phyloP scores from a whole-genome alignment of 1,140 invertebrate genomes.

The Bombus superbus region DNA sequence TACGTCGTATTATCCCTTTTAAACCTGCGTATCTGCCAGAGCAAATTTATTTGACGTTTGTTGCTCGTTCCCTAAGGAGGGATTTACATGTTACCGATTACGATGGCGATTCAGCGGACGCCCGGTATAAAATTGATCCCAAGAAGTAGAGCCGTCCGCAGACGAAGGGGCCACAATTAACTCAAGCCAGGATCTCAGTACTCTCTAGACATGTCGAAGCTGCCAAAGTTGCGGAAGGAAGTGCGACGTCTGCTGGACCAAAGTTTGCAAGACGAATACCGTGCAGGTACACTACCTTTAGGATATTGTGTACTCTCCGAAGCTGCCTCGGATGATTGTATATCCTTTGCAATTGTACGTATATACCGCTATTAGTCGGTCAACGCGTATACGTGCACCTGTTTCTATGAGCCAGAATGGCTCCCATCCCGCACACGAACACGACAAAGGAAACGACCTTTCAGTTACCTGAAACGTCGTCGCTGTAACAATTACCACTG shows the following conservation, averaged over 20 bases:
- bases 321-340: slow-evolving; percentile 48
- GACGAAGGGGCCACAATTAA: slow-evolving; percentile 59
- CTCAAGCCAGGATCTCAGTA: slow-evolving; percentile 57
- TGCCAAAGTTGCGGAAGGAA: slow-evolving; percentile 63
- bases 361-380: background rate
- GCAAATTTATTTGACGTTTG: background rate
- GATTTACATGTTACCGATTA: background rate
- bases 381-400: slow-evolving; percentile 8
- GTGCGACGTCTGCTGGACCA: slow-evolving; percentile 37
- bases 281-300: slow-evolving; percentile 51
- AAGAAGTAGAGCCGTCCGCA: slow-evolving; percentile 19
- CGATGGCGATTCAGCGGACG: background rate
- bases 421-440: slow-evolving; percentile 45
- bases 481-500: slow-evolving; percentile 67
- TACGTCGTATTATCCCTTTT: background rate
- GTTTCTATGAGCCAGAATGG: slow-evolving; percentile 21
- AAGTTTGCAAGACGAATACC: slow-evolving; percentile 64
- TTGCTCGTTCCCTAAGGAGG: background rate
- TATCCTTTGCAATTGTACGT: slow-evolving; percentile 32
- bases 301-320: slow-evolving; percentile 44
- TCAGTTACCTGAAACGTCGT: slow-evolving; percentile 69
- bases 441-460: slow-evolving; percentile 70
- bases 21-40: background rate
- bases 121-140: slow-evolving; percentile 56
- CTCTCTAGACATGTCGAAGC: slow-evolving; percentile 47